Conservation (phyloP, 2,888 invertebrate genomes). For the Melinaea marsaeus region DNA sequence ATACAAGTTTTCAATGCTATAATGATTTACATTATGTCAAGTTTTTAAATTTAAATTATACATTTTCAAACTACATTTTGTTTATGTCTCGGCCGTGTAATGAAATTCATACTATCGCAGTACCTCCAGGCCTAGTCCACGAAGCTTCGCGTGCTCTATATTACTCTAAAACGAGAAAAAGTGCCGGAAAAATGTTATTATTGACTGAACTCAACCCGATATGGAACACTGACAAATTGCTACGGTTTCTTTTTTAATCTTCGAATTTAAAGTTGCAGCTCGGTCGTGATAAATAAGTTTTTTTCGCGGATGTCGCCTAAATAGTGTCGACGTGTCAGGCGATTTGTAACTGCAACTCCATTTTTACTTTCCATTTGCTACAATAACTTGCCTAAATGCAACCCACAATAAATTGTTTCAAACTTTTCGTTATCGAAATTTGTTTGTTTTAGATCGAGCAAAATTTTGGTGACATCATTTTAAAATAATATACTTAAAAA, state of each 20-base stretch:
- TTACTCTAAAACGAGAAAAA: slow-evolving; percentile 65
- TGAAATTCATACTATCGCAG: slow-evolving; percentile 57
- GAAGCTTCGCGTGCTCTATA: slow-evolving; percentile 70
- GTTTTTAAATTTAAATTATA: slow-evolving; percentile 3
- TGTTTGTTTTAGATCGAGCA: too few relatives aligned
- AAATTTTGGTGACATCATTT: slow-evolving; percentile 41
- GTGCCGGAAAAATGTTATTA: slow-evolving; percentile 60
- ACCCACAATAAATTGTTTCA: slow-evolving; percentile 22
- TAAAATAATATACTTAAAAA: slow-evolving; percentile 45
- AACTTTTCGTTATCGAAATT: neutral
- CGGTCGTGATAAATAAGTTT: slow-evolving; percentile 44
- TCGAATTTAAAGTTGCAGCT: slow-evolving; percentile 44
- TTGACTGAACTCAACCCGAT: slow-evolving; percentile 66
- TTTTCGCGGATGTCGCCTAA: slow-evolving; percentile 46
- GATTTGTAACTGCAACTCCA: slow-evolving; percentile 34
- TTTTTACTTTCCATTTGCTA: slow-evolving; percentile 31
- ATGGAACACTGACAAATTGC: slow-evolving; percentile 71
- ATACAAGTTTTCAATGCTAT: neutral
- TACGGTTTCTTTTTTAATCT: slow-evolving; percentile 54
- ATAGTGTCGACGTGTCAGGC: slow-evolving; percentile 53
- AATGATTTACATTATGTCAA: slow-evolving; percentile 3
- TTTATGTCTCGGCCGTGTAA: slow-evolving; percentile 49
- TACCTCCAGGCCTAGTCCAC: slow-evolving; percentile 48
- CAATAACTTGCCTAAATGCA: slow-evolving; percentile 33
- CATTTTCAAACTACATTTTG: slow-evolving; percentile 5